Evolutionary conservation across 2,888 invertebrate species (phyloP), one percentile per base, ranked within the genome.

Genomic region (Eustalomyia histrio): DNA sequence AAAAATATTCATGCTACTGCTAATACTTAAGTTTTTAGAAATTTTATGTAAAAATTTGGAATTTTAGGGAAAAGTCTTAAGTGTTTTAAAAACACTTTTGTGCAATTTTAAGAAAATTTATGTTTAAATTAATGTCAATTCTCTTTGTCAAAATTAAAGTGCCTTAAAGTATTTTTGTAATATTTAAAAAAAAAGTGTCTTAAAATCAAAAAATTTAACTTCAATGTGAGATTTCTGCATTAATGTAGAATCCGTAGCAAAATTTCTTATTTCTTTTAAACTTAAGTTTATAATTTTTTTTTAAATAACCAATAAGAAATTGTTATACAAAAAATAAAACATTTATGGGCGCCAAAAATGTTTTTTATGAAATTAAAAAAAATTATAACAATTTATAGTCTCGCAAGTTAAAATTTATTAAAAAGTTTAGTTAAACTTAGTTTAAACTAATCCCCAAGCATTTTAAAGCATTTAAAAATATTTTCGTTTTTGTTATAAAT

Each of bases 1-100:
- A 90, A 90, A 83, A 90, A 90, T 83, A 84, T 90, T 18, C 88
- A 89, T 76, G 86, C 85, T 64, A 85, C 76, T 53, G 65, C 79
- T 60, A 65, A 80, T 58, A 76, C 76, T 39, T 81, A 17, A 83
- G 24, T 12, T 35, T 2, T 18, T 18, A 14, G 5, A 67, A 33
- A 57, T 21, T 55, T 47, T 55, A 55, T 43, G 67, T 50, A 47
- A 52, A 18, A 39, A 50, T 55, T 14, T n/a, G 24, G 6, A 29
- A 55, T 43, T 47, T 14, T 43, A 2, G 16, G 21, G 17, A n/a
- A 16, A 58, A 58, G 18, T 53, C 53, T 43, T 21, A 55, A 63
- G 12, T 39, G 78, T 73, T 73, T 79, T 69, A 39, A 58, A 76
- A 76, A 80, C 76, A 63, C 39, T 24, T 61, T 12, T 53, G 81